phyloP scores from a whole-genome alignment of 2,113 vertebrate species.

The Scatophagus argus region DNA sequence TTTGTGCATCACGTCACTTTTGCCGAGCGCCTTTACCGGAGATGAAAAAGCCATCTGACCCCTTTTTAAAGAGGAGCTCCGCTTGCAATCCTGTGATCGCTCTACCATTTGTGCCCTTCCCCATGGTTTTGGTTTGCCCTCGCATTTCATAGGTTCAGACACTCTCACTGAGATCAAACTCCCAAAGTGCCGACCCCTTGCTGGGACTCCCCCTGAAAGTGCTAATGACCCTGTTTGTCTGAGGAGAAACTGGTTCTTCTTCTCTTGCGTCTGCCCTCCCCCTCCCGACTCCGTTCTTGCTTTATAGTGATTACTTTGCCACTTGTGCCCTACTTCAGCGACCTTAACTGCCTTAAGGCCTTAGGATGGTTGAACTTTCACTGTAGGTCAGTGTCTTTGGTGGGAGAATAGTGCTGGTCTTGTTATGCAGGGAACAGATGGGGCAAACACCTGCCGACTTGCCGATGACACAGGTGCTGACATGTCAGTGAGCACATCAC shows the following conservation, averaged over 20 bases:
- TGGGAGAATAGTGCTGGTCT: constrained; percentile 58
- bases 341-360: constrained; percentile 59
- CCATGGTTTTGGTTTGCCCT: constrained; percentile 71
- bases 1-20: constrained; percentile 72
- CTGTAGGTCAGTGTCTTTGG: constrained; percentile 68
- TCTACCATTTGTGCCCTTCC: constrained; percentile 83
- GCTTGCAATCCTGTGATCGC: constrained; percentile 76
- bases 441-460: constrained; percentile 76
- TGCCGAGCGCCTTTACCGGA: constrained; percentile 59
- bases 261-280: constrained; percentile 1
- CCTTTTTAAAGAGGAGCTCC: constrained; percentile 68
- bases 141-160: constrained; percentile 76
- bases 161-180: constrained; percentile 78
- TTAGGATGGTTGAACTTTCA: constrained; percentile 63
- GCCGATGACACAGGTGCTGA: constrained; percentile 73
- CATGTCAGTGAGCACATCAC: constrained; percentile 40
- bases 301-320: constrained; percentile 81
- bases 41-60: constrained; percentile 85
- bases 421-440: constrained; percentile 51
- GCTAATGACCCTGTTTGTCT: constrained; percentile 80
- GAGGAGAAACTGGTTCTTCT: constrained; percentile 56
- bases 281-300: constrained; percentile 16
- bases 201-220: constrained; percentile 71
- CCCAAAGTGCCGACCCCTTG: constrained; percentile 57
- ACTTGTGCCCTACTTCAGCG: constrained; percentile 72